Conservation (phyloP, 2,888 invertebrate species). For the Nasonovia ribisnigri region DNA sequence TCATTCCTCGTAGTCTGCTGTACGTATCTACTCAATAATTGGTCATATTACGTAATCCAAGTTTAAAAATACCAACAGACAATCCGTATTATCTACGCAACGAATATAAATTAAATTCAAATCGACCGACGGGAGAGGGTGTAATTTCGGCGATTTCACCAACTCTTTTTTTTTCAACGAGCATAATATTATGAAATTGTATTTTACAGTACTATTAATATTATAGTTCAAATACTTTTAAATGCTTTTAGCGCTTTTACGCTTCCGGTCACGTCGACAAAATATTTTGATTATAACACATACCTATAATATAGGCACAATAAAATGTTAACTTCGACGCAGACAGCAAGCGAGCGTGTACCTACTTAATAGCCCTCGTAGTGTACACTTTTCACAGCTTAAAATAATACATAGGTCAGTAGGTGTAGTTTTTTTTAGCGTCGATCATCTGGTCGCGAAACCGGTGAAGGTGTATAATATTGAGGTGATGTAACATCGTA, state of each 20-base stretch:
- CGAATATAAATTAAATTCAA: not conserved
- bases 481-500: not conserved
- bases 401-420: not conserved
- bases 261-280: not conserved
- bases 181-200: too few relatives aligned
- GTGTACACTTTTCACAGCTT: not conserved
- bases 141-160: not conserved
- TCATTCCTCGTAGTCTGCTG: not conserved
- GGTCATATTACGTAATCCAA: not conserved
- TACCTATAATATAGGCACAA: not conserved
- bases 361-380: not conserved
- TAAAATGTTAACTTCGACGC: not conserved
- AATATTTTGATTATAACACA: not conserved
- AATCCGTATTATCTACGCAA: not conserved
- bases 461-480: not conserved
- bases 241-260: not conserved
- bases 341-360: not conserved
- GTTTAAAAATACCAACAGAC: not conserved
- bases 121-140: not conserved
- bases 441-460: not conserved
- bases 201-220: too few relatives aligned
- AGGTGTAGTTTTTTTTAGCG: not conserved
- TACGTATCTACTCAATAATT: not conserved
- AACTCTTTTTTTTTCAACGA: not conserved
- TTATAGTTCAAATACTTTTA: not conserved